Evolutionary conservation across 1,140 invertebrate genomes (phyloP), one percentile per base, ranked within the genome.

Genomic region (Cydia splendana): DNA sequence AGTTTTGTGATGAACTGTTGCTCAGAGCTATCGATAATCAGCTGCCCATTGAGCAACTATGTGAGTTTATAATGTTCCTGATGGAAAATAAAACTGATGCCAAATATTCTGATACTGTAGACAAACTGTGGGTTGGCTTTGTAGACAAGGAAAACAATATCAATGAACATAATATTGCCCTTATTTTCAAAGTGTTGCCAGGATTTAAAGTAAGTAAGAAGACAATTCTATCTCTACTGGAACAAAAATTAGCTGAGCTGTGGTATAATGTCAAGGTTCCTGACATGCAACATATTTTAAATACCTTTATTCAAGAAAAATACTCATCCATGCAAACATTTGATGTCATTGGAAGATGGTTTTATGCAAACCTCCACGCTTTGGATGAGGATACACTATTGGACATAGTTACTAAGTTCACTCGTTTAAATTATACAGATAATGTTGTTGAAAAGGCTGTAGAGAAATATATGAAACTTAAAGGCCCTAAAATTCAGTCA

Each of bases 111-210:
- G 90, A 94, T 42, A 88, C 90, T 13, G 91, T 96, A 71, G 95
- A 97, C 78, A 94, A 95, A 84, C 82, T 96, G n/a, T 97, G 96
- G 96, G 88, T 95, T 79, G 96, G 95, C 38, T 94, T 97, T 75
- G 88, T 94, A 45, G 94, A 94, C 9, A 94, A 93, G 77, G 93
- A 95, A 77, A 84, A 92, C 20, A 93, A 95, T 15, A 95, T 97
- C 18, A 91, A 94, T 85, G 93, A 93, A 77, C 85, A 88, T 12
- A 95, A 95, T 88, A 91, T 96, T 74, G 86, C 94, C 4, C 79
- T 93, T 38, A 86, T 96, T 30, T 96, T 95, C 81, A 90, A 88
- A 79, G 91, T 95, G 62, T 82, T 96, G 42, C 93, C 94, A 69
- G 90, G 94, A 18, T 93, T 96, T 45, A 94, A 94, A 81, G 89